phyloP scores from a whole-genome alignment of 2,888 invertebrate genomes.

The Uloborus plumipes region DNA sequence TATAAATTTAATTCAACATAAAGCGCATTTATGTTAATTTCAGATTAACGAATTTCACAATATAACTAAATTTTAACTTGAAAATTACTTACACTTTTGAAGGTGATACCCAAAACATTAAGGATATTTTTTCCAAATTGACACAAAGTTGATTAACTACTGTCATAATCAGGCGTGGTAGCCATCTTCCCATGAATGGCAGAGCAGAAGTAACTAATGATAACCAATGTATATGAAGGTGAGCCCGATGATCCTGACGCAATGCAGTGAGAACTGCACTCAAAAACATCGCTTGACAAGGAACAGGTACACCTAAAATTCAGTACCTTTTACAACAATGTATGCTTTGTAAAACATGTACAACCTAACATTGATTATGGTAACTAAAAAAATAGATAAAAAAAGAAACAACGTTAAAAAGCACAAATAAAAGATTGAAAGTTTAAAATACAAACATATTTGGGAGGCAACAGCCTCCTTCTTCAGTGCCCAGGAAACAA shows the following conservation, averaged over 20 bases:
- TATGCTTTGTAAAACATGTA: neutral
- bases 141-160: constrained; percentile 84
- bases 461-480: too few relatives aligned
- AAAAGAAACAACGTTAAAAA: too few relatives aligned
- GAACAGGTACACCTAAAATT: constrained; percentile 76
- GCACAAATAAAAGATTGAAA: too few relatives aligned
- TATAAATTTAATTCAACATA: too few relatives aligned
- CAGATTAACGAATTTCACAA: too few relatives aligned
- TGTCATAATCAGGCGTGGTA: constrained; percentile 82
- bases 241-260: constrained; percentile 79
- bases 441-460: too few relatives aligned
- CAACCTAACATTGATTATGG: too few relatives aligned
- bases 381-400: too few relatives aligned
- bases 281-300: constrained; percentile 87
- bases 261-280: constrained; percentile 83
- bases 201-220: constrained; percentile 84
- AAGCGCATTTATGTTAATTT: too few relatives aligned
- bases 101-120: constrained; percentile 18
- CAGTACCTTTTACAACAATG: neutral
- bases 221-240: constrained; percentile 86
- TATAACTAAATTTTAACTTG: too few relatives aligned
- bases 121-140: constrained; percentile 77
- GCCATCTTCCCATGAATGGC: constrained; percentile 83
- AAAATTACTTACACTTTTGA: constrained; percentile 1
- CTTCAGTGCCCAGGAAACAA: too few relatives aligned